Base-by-base conservation (phyloP, 2,888 invertebrate genomes). In the Galerucella pusilla region DNA sequence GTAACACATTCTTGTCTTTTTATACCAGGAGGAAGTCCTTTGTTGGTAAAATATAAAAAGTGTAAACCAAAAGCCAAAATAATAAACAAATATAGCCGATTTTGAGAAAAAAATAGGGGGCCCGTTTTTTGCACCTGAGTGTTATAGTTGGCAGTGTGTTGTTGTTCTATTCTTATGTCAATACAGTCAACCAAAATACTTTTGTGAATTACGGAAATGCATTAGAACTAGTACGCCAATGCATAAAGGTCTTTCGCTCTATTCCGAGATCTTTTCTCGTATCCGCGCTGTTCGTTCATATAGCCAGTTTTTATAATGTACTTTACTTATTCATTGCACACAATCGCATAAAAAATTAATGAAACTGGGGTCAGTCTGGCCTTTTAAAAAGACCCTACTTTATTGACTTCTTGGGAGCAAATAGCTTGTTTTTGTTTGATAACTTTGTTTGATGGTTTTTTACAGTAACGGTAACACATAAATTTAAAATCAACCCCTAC, bases 321-420 rank as follows among this genome's bases (percentile, higher is more conserved):
- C 84, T 85, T 88, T 87, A 88, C 85, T 88, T 88, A 88, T 88
- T 88, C 88, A 88, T 88, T 85, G 87, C 87, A 87, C 86, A 87
- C 88, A 88, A 88, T 87, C 87, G 85, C 84, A 83, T 87, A 84
- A 87, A 87, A 86, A 86, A 87, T 87, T 88, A 86, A 88, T 87
- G 87, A 86, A 83, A 81, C 79, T 81, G 83, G 87, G 86, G 86
- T 86, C 87, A 86, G 86, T 83, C 84, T 84, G 83, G 83, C 84
- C 84, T 85, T 86, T 86, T 86, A 84, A 84, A 86, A 86, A 84
- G 85, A 85, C 88, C 86, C 86, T 85, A 85, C 85, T 86, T 87
- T 87, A 87, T 87, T 84, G 87, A 86, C 85, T 85, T 85, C 84
- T 85, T 85, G 86, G 20, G 85, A 82, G 83, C 86, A 86, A 87